Percentiles rank a stretch among this genome's conserved stretches.
phyloP scores from a whole-genome alignment of 2,888 invertebrate genomes.

The Eurytoma californica region DNA sequence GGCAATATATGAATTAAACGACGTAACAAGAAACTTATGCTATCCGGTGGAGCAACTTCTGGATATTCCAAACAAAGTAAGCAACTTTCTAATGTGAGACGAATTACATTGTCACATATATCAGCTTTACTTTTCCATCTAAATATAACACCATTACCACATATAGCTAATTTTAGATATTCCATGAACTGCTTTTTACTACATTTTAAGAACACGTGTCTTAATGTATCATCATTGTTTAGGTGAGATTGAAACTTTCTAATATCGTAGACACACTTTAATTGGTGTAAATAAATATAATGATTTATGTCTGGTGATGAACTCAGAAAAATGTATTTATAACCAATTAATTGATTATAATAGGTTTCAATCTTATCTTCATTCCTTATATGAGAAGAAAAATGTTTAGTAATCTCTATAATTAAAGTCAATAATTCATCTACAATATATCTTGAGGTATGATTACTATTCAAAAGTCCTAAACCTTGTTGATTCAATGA shows the following conservation, averaged over 20 bases:
- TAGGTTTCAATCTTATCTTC: no score
- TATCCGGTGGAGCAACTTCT: slow-evolving; percentile 54
- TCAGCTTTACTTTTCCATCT: neutral
- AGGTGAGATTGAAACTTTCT: neutral
- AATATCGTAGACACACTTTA: neutral
- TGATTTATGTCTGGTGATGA: neutral
- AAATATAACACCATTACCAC: neutral
- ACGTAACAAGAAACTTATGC: slow-evolving; percentile 63
- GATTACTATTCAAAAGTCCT: neutral
- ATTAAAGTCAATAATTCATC: slow-evolving; percentile 25
- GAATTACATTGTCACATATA: slow-evolving; percentile 57
- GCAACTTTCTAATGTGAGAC: slow-evolving; percentile 64
- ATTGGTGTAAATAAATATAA: neutral
- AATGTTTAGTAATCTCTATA: no score
- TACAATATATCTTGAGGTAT: slow-evolving; percentile 22
- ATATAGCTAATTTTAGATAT: slow-evolving; percentile 57
- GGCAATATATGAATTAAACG: slow-evolving; percentile 56
- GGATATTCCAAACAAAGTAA: slow-evolving; percentile 64
- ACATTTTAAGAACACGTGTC: slow-evolving; percentile 61
- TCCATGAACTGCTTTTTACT: slow-evolving; percentile 63
- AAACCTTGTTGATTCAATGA: neutral
- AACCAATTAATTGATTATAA: no score
- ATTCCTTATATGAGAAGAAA: no score
- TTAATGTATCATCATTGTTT: neutral
- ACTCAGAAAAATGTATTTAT: no score